Evolutionary conservation across 53 echinoderm and acorn worm genomes (phyloP), one percentile per base, ranked within the genome.

Genomic region (Antedon mediterranea): DNA sequence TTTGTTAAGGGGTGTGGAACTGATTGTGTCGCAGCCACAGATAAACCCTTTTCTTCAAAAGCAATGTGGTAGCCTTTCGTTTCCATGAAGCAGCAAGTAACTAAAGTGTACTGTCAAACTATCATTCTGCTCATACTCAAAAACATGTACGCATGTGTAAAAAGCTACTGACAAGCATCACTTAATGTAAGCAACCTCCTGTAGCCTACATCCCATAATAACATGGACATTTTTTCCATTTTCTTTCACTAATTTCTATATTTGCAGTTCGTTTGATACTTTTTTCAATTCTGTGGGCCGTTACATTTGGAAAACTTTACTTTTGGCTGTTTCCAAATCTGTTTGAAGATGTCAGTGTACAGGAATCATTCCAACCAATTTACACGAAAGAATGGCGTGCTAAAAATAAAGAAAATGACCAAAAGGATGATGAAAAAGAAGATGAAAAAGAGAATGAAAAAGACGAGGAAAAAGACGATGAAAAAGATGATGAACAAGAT

Each of bases 311-410:
- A 26, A 88, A 90, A 73, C 71, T 92, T 37, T 86, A 90, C 73
- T 93, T 93, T 88, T 98, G 98, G 98, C 79, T 98, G 31, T 98
- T 98, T 80, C 98, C 98, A 11, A 98, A 98, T 75, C 88, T 98
- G 34, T 71, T 98, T 31, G 98, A 92, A 2, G 98, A 98, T 74
- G 98, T 98, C 2, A 90, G 98, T 41, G 88, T 98, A 43, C 78
- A 88, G 20, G 98, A 98, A 79, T 98, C 98, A 15, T 98, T 98
- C 75, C 85, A 93, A 73, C 98, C 98, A 4, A 34, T 88, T 34
- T 98, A 98, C 74, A 78, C 79, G 4, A 75, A 77, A 44, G 88
- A 91, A 23, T 73, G 77, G 43, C 72, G 71, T 42, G 42, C 83
- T 77, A 4, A 31, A 18, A 82, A 85, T 15, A 79, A 37, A 3